Conservation (phyloP, 1,140 invertebrate species). For the Papilio aristodemus region DNA sequence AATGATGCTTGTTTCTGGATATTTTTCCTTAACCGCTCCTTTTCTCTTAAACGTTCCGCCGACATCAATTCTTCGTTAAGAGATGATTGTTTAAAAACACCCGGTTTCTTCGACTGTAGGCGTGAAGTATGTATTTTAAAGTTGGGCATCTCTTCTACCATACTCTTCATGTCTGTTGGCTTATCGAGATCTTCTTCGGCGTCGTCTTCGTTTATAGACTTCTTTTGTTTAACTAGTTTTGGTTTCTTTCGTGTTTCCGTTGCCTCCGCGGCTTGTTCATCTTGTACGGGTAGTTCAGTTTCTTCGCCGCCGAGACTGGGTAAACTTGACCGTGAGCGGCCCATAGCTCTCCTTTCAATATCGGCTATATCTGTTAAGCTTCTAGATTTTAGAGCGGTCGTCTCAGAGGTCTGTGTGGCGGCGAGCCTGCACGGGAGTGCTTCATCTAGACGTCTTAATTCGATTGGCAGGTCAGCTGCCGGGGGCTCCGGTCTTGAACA, state of each 20-base stretch:
- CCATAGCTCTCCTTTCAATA: conserved; percentile 84
- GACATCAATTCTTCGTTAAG: conserved; percentile 95
- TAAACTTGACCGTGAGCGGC: conserved; percentile 87
- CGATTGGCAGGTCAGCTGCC: conserved; percentile 89
- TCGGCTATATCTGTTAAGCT: conserved; percentile 91
- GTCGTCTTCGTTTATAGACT: conserved; percentile 87
- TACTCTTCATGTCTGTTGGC: conserved; percentile 83
- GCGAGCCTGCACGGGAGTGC: conserved; percentile 77
- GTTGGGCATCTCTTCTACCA: conserved; percentile 82
- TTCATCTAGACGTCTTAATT: conserved; percentile 91
- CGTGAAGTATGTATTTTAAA: conserved; percentile 79
- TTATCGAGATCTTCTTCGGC: conserved; percentile 84
- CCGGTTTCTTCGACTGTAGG: conserved; percentile 79
- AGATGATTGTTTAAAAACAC: conserved; percentile 91
- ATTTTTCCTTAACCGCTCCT: conserved; percentile 90
- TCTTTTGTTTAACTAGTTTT: conserved; percentile 89
- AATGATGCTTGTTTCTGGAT: conserved; percentile 94
- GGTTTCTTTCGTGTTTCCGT: conserved; percentile 80
- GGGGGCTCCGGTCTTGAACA: conserved; percentile 79
- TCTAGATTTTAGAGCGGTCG: conserved; percentile 85
- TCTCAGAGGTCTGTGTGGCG: conserved; percentile 79
- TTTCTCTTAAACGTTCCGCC: conserved; percentile 89
- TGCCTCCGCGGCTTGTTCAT: conserved; percentile 51
- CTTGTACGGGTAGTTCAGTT: conserved; percentile 51
- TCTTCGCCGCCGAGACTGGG: conserved; percentile 83